Conservation (phyloP, 2,888 invertebrate genomes). For the Neoscelio sp. region DNA sequence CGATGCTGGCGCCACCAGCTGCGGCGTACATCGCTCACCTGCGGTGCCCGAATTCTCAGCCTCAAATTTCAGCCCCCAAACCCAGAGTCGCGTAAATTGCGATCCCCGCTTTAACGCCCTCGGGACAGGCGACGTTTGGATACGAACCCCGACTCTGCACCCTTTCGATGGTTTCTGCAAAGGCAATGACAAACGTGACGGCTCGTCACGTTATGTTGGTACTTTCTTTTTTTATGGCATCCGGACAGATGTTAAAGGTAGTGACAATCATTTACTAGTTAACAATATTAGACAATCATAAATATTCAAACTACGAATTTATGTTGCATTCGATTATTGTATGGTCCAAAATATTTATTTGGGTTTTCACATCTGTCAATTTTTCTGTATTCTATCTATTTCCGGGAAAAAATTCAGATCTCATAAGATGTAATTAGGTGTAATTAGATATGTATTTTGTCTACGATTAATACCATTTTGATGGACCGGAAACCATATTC, state of each 20-base stretch:
- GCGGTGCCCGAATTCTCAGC: slow-evolving; percentile 33
- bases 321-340: too few species aligned
- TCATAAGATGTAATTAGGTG: too few species aligned
- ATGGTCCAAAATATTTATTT: too few species aligned
- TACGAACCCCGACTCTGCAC: slow-evolving; percentile 68
- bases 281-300: too few species aligned
- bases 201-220: slow-evolving; percentile 68
- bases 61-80: background rate
- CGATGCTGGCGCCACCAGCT: slow-evolving; percentile 94
- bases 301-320: too few species aligned
- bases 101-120: slow-evolving; percentile 73
- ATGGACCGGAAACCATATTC: too few species aligned
- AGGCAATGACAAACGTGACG: slow-evolving; percentile 74
- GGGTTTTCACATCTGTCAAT: too few species aligned
- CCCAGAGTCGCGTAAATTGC: background rate
- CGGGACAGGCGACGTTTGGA: slow-evolving; percentile 71
- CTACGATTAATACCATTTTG: too few species aligned
- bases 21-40: slow-evolving; percentile 90
- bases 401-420: too few species aligned
- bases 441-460: too few species aligned
- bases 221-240: slow-evolving; percentile 17
- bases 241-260: slow-evolving; percentile 10
- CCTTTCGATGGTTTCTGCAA: slow-evolving; percentile 71
- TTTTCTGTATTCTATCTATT: too few species aligned
- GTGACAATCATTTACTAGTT: too few species aligned